Evolutionary conservation across 2,113 vertebrate species (phyloP).

Genomic region (Aix galericulata): DNA sequence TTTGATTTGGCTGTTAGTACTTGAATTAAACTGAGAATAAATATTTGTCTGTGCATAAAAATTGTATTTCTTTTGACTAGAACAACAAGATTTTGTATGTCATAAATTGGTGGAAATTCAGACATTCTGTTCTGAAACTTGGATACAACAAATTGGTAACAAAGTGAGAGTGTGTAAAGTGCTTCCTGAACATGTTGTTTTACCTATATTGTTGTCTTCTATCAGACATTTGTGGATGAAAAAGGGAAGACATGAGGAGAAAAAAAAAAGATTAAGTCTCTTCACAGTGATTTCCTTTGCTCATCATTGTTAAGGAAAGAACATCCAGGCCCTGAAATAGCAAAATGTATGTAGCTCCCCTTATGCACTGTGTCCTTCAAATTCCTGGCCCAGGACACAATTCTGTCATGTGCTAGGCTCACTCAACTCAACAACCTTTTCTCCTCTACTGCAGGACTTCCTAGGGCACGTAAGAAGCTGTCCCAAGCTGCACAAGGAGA

Average conservation of each 20-base stretch:
- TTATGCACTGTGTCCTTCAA: not conserved
- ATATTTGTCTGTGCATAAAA: not conserved
- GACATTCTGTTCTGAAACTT: not conserved
- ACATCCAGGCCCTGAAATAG: not conserved
- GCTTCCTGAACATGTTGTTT: not conserved
- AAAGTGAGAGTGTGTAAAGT: not conserved
- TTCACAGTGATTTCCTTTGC: not conserved
- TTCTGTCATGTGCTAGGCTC: not conserved
- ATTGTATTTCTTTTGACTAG: not conserved
- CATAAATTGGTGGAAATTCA: not conserved
- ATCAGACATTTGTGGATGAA: not conserved
- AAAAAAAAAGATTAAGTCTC: not conserved
- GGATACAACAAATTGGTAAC: not conserved
- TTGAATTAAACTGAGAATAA: conserved; percentile 12
- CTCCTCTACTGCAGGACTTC: not conserved
- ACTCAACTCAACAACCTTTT: not conserved
- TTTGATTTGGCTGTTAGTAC: not conserved
- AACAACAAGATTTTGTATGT: not conserved
- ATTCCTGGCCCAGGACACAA: not conserved
- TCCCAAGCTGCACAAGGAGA: not conserved
- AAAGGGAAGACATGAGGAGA: not conserved
- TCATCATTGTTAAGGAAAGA: not conserved
- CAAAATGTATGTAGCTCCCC: not conserved
- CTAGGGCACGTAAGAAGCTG: not conserved
- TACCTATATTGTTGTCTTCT: not conserved